Percentiles rank a stretch among this genome's conserved stretches.
phyloP scores from a whole-genome alignment of 2,113 vertebrate species.

The Dascyllus trimaculatus region DNA sequence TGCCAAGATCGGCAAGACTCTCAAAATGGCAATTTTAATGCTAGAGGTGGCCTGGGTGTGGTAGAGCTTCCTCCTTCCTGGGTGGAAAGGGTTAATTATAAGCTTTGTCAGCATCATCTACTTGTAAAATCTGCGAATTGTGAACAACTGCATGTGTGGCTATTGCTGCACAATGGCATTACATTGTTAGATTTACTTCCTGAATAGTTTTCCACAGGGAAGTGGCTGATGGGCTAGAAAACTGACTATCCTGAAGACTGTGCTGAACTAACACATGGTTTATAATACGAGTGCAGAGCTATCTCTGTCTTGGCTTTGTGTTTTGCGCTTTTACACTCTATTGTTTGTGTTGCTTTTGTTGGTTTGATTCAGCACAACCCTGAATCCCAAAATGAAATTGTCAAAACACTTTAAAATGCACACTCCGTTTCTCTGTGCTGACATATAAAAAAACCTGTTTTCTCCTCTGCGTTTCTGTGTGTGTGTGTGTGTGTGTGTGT shows the following conservation, averaged over 20 bases:
- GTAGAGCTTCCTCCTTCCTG: neutral
- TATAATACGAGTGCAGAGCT: neutral
- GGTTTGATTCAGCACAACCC: conserved; percentile 35
- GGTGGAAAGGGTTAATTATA: neutral
- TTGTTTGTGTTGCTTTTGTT: conserved; percentile 29
- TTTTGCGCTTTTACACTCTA: neutral
- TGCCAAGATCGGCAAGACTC: neutral
- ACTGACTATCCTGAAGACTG: neutral
- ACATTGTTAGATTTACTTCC: neutral
- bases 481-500: conserved; percentile 24
- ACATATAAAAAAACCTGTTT: conserved; percentile 41
- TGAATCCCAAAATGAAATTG: conserved; percentile 34
- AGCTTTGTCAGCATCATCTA: neutral
- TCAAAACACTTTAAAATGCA: conserved; percentile 47
- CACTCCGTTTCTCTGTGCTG: conserved; percentile 26
- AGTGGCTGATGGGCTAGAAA: neutral
- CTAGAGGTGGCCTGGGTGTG: too few relatives aligned
- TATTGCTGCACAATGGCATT: neutral
- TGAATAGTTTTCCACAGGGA: neutral
- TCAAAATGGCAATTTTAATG: conserved; percentile 1
- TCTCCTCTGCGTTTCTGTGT: conserved; percentile 8
- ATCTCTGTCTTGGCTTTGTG: neutral
- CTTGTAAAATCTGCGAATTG: neutral
- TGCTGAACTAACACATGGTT: conserved; percentile 1
- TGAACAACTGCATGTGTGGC: neutral